Conservation (phyloP, 2,797 vertebrate species). For the Paramormyrops hopkinsi region DNA sequence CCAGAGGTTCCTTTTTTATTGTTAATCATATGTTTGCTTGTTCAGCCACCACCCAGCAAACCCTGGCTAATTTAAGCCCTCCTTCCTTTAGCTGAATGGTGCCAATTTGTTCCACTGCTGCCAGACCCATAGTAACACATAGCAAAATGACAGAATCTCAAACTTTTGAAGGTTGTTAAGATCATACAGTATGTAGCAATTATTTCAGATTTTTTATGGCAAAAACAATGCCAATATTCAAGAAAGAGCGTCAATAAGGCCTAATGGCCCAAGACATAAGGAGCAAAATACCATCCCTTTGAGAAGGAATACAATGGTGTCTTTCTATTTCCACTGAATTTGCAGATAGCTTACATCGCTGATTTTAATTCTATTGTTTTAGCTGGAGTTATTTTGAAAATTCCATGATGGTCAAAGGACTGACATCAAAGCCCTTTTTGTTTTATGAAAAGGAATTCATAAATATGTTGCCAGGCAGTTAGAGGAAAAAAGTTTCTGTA, state of each 20-base stretch:
- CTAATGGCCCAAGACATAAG: neutral
- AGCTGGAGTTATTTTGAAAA: neutral
- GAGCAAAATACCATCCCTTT: neutral
- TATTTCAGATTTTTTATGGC: neutral
- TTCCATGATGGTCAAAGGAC: constrained; percentile 35
- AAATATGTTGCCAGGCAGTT: constrained; percentile 34
- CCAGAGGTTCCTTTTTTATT: neutral
- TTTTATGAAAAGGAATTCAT: constrained; percentile 34
- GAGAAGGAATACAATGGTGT: neutral
- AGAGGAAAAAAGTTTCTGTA: constrained; percentile 27
- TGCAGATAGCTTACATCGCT: neutral
- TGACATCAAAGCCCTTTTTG: constrained; percentile 26
- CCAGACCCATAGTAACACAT: neutral
- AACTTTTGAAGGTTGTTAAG: neutral
- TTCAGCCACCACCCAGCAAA: neutral
- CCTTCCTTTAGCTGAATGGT: neutral
- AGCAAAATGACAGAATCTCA: neutral
- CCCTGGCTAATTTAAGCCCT: neutral
- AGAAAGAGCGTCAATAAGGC: neutral
- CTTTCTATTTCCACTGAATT: neutral
- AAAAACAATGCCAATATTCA: neutral
- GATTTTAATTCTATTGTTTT: constrained; percentile 16
- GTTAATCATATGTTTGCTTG: neutral
- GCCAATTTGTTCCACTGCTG: neutral
- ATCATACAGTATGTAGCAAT: neutral